phyloP scores from a whole-genome alignment of 2,797 vertebrate species.

The Chaetodon trifasciatus region DNA sequence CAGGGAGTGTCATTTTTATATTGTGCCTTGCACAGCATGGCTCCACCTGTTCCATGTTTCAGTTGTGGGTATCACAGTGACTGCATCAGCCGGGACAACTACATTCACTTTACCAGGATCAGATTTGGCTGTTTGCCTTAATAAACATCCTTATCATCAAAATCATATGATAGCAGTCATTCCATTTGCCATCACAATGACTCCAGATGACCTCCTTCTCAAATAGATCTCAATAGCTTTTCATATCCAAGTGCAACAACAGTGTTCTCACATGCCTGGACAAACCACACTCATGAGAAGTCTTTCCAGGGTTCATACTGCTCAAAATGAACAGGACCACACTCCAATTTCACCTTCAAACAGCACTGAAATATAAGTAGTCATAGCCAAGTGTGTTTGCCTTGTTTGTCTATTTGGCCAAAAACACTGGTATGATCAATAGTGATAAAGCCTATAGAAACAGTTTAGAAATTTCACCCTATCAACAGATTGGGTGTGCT shows the following conservation, averaged over 20 bases:
- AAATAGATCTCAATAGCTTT: not conserved
- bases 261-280: not conserved
- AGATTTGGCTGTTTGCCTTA: constrained; percentile 4
- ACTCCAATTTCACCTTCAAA: constrained; percentile 25
- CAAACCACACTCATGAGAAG: not conserved
- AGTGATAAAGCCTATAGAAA: constrained; percentile 57
- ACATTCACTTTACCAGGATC: not conserved
- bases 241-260: not conserved
- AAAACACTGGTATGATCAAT: constrained; percentile 53
- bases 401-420: constrained; percentile 37
- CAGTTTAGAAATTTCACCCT: constrained; percentile 62
- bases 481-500: constrained; percentile 70
- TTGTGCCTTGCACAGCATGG: not conserved
- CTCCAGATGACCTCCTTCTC: not conserved
- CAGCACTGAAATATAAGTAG: constrained; percentile 18
- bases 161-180: constrained; percentile 8
- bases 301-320: constrained; percentile 6
- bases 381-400: constrained; percentile 41
- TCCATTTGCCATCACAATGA: constrained; percentile 4
- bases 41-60: constrained; percentile 37
- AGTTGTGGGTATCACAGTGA: not conserved
- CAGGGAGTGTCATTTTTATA: constrained; percentile 39
- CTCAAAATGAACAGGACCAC: constrained; percentile 21
- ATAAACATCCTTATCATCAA: not conserved
- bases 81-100: not conserved